Conservation (phyloP, 2,797 vertebrate species). For the Eurystomus glaucurus region DNA sequence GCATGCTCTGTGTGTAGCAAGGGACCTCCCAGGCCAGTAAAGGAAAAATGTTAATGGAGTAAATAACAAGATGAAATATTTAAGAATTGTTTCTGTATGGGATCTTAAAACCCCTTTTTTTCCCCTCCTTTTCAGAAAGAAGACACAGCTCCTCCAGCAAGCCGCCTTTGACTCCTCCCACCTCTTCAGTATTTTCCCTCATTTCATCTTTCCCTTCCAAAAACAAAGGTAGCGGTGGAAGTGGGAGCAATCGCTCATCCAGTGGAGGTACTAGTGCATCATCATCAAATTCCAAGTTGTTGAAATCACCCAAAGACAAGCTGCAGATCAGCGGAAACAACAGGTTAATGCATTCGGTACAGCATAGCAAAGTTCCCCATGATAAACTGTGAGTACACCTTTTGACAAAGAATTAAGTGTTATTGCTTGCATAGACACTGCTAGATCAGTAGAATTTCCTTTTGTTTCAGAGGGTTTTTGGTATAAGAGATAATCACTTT, state of each 20-base stretch:
- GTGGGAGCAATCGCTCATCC: conserved; percentile 85
- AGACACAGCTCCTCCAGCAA: conserved; percentile 96
- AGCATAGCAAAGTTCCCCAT: conserved; percentile 89
- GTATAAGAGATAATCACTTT: neutral
- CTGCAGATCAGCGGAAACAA: conserved; percentile 90
- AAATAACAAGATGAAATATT: neutral
- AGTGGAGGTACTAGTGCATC: conserved; percentile 87
- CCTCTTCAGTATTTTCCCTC: conserved; percentile 87
- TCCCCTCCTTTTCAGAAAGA: conserved; percentile 89
- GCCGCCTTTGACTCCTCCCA: conserved; percentile 84
- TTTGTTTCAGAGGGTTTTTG: neutral
- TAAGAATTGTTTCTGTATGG: neutral
- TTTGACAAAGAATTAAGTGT: neutral
- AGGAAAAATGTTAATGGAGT: neutral
- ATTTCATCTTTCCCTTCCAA: conserved; percentile 89
- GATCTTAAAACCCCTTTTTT: neutral
- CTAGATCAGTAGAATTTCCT: neutral
- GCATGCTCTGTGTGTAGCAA: neutral
- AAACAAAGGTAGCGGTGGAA: conserved; percentile 86
- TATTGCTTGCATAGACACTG: neutral
- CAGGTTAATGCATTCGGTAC: conserved; percentile 87
- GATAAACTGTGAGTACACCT: conserved; percentile 91
- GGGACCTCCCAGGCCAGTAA: neutral
- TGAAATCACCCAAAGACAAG: conserved; percentile 99
- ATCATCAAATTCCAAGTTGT: conserved; percentile 91